Evolutionary conservation across 2,113 vertebrate genomes (phyloP), one percentile per base, ranked within the genome.

Genomic region (Rutilus rutilus): DNA sequence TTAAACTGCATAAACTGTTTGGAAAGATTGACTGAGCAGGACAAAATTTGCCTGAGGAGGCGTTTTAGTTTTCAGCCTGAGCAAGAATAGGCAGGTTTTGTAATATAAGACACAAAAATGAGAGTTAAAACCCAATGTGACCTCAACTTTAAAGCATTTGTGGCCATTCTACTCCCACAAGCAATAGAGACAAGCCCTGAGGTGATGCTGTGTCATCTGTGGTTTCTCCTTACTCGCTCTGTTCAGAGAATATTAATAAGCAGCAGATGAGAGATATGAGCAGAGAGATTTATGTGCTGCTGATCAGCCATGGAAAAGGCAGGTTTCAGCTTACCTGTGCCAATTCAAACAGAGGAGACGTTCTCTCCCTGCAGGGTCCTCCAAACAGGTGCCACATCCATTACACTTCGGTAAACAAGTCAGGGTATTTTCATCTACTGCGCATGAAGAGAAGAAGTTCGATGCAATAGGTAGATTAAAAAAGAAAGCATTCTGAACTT

Each of bases 221-320:
- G 50, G 77, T 42, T 79, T 79, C 77, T 36, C 57, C 54, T 79
- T 62, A 21, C 33, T 54, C 81, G 21, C 50, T 83, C 33, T 83
- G 15, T 83, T 83, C 50, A 14, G 83, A 76, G 82, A 86, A 85
- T 45, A 59, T 57, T 76, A 76, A 88, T 84, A 79, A 82, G 74
- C 65, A 39, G 85, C 10, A 76, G 87, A 86, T 84, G 81, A 88
- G 57, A 47, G 84, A 88, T 78, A 64, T 74, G 60, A 77, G 42
- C 78, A 78, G 87, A 60, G 75, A 86, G 82, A 73, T 86, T 80
- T 42, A 33, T 39, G 76, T 69, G 81, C 30, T 4, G 21, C 77
- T 82, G 80, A 82, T 82, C 42, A 65, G 76, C 45, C 27, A 65
- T 65, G 59, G n/a, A 62, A 77, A 45, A 65, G 45, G 21, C 33